Percentiles rank a stretch among this genome's conserved stretches.
Conservation (phyloP, 2,888 invertebrate species). For the Orthosia gothica region DNA sequence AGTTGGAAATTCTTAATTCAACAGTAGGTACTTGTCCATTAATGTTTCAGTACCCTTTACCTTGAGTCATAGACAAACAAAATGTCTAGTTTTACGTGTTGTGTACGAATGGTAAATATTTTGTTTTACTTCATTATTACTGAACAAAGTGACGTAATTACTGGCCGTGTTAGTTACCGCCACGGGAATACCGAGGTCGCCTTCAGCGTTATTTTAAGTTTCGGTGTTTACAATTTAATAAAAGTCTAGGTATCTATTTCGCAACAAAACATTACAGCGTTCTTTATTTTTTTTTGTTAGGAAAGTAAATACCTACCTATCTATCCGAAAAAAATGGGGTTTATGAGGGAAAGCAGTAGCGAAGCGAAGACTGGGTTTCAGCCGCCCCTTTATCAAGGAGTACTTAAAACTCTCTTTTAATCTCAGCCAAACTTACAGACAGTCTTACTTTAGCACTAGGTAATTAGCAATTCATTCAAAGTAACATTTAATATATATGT, state of each 20-base stretch:
- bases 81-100: conserved; percentile 38
- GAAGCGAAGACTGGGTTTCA: neutral
- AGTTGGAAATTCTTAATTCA: conserved; percentile 52
- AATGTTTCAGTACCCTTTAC: conserved; percentile 47
- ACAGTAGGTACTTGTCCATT: conserved; percentile 20
- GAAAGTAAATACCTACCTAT: neutral
- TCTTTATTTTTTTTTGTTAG: neutral
- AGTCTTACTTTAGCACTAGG: neutral
- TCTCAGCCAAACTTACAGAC: neutral
- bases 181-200: conserved; percentile 45
- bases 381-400: neutral
- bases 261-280: neutral
- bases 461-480: neutral
- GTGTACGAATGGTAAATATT: conserved; percentile 53
- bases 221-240: conserved; percentile 9
- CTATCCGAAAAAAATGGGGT: neutral
- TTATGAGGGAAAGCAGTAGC: neutral
- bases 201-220: conserved; percentile 14
- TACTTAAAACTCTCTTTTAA: neutral
- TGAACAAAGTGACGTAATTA: conserved; percentile 21
- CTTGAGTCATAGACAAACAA: conserved; percentile 53
- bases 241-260: neutral
- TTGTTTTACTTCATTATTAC: conserved; percentile 31
- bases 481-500: neutral
- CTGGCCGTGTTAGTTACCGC: conserved; percentile 14